A percentile compares a stretch with the other conserved stretches of the same genome.
These are phyloP conservation scores for Lateolabrax maculatus DNA, from an alignment of 2,797 vertebrate species.

Conservation along the genomic window DNA sequence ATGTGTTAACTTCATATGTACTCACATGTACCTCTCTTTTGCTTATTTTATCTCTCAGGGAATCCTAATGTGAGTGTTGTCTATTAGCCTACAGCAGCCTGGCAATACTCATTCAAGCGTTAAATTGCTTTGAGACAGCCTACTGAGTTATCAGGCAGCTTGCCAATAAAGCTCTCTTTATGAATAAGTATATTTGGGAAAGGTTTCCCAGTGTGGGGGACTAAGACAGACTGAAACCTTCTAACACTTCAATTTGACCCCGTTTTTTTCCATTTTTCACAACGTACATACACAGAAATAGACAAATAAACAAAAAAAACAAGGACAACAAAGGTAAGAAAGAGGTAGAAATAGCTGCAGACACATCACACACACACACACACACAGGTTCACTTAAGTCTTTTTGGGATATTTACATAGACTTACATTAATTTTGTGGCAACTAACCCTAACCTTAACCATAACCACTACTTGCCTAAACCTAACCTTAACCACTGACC, in stretches of 20 bases:
- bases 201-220: not conserved
- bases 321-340: not conserved
- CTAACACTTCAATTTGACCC: not conserved
- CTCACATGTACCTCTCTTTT: constrained; percentile 8
- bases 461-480: no score
- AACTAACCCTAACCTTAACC: no score
- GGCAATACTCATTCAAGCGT: constrained; percentile 33
- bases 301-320: not conserved
- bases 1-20: not conserved
- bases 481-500: no score
- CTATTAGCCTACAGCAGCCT: constrained; percentile 34
- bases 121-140: constrained; percentile 49
- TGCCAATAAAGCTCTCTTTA: constrained; percentile 17
- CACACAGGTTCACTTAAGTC: no score
- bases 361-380: no score
- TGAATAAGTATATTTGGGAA: constrained; percentile 21
- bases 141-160: constrained; percentile 32
- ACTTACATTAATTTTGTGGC: no score
- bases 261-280: no score
- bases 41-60: constrained; percentile 14
- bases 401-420: no score
- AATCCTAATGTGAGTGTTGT: constrained; percentile 26
- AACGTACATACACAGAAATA: no score
- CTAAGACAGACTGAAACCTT: not conserved
- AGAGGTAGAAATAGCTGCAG: not conserved